A percentile compares a stretch with the other conserved stretches of the same genome.
Evolutionary conservation across 2,797 vertebrate species (phyloP).

Genomic region (Leucoraja ocellata): DNA sequence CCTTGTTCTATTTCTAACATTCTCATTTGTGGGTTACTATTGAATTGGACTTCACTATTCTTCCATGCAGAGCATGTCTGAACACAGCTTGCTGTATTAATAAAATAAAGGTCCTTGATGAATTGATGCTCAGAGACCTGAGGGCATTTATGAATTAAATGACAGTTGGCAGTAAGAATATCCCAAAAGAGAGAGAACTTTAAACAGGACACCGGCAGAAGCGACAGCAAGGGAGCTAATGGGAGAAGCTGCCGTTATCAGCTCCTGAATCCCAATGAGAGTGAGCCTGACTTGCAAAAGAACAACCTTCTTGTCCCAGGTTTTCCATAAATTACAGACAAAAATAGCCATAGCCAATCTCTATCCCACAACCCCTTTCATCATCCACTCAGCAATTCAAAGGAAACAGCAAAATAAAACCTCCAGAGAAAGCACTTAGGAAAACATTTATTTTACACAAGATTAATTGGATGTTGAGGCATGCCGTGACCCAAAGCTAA

Average conservation of each 20-base stretch:
- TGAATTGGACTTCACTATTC: neutral
- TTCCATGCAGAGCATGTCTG: neutral
- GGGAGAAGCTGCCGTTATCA: neutral
- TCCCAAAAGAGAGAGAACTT: neutral
- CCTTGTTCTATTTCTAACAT: too few species aligned
- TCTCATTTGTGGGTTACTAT: too few species aligned
- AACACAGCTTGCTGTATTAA: neutral
- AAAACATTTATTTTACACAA: neutral
- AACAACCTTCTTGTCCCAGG: neutral
- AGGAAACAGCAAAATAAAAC: neutral
- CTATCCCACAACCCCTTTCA: neutral
- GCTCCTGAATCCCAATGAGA: neutral
- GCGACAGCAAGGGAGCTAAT: neutral
- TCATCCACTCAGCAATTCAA: neutral
- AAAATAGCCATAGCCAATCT: conserved; percentile 1
- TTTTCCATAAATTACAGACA: neutral
- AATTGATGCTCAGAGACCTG: neutral
- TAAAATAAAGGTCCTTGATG: neutral
- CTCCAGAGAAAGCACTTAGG: neutral
- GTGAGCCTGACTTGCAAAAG: neutral
- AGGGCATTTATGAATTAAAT: neutral
- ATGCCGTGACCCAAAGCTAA: neutral
- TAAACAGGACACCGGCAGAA: neutral
- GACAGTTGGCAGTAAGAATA: neutral
- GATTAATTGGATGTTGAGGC: neutral